A percentile compares a stretch with the other conserved stretches of the same genome.
phyloP scores from a whole-genome alignment of 2,797 vertebrate species.

The Gobionotothen gibberifrons region DNA sequence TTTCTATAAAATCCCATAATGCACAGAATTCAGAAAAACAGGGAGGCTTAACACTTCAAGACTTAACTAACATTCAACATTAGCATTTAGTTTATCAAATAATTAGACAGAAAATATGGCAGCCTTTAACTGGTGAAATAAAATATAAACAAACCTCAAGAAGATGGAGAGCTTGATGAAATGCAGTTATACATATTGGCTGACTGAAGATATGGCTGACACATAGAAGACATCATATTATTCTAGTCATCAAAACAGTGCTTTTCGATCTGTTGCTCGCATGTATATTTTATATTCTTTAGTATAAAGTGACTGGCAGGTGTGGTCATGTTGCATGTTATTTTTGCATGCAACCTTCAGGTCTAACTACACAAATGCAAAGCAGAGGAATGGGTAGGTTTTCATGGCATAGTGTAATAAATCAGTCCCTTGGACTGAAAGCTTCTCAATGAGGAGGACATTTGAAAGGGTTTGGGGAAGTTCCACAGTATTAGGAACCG shows the following conservation, averaged over 20 bases:
- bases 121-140: not conserved
- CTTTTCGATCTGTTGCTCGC: not conserved
- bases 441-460: not conserved
- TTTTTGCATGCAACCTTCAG: not conserved
- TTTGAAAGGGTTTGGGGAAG: not conserved
- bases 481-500: not conserved
- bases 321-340: not conserved
- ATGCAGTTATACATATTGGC: not conserved
- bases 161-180: not conserved
- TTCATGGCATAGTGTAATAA: not conserved
- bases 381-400: not conserved
- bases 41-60: not conserved
- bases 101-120: conserved; percentile 2
- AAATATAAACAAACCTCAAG: not conserved
- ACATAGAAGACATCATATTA: no score
- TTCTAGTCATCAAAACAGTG: not conserved
- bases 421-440: not conserved
- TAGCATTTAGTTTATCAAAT: not conserved
- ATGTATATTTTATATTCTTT: not conserved
- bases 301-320: not conserved
- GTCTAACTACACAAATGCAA: not conserved
- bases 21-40: not conserved
- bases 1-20: not conserved
- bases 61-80: not conserved
- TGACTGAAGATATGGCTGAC: no score